Percentiles rank a stretch among this genome's conserved stretches.
Evolutionary conservation across 2,888 invertebrate genomes (phyloP).

Genomic region (Ormyrus nitidulus): DNA sequence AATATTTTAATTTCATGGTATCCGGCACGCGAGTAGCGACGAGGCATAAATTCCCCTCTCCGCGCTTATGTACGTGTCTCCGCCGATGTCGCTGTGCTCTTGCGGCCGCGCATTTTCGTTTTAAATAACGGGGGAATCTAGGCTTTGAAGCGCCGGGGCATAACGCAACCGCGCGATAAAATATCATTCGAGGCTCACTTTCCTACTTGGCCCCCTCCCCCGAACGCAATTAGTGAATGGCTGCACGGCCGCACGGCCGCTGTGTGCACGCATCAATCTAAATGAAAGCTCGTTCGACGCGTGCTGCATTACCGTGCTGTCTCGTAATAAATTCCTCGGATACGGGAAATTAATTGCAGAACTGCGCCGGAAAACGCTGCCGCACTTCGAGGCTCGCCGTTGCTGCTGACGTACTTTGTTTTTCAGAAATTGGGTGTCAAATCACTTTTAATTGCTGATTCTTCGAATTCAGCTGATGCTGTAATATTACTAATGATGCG

Average conservation of each 20-base stretch:
- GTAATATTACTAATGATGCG: too few species aligned
- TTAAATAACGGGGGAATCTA: constrained; percentile 42
- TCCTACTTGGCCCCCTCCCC: not conserved
- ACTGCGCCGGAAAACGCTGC: not conserved
- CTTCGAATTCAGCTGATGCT: too few species aligned
- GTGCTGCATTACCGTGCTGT: constrained; percentile 22
- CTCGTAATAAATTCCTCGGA: constrained; percentile 33
- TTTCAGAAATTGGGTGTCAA: too few species aligned
- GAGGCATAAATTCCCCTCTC: constrained; percentile 30
- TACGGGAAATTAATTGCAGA: constrained; percentile 38
- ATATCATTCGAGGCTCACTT: constrained; percentile 42
- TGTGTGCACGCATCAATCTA: constrained; percentile 33
- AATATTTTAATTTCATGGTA: constrained; percentile 51
- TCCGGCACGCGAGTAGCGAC: constrained; percentile 39
- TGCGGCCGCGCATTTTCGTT: constrained; percentile 23
- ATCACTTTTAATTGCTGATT: too few species aligned
- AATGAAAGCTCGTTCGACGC: constrained; percentile 40
- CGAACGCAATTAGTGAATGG: constrained; percentile 47
- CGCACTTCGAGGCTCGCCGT: too few species aligned
- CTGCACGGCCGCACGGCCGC: constrained; percentile 4
- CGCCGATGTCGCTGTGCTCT: constrained; percentile 1
- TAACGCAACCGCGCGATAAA: constrained; percentile 31
- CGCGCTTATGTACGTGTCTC: not conserved
- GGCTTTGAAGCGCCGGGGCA: not conserved
- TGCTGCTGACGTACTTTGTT: too few species aligned